Evolutionary conservation across 1,140 invertebrate species (phyloP).

Genomic region (Limonius californicus): DNA sequence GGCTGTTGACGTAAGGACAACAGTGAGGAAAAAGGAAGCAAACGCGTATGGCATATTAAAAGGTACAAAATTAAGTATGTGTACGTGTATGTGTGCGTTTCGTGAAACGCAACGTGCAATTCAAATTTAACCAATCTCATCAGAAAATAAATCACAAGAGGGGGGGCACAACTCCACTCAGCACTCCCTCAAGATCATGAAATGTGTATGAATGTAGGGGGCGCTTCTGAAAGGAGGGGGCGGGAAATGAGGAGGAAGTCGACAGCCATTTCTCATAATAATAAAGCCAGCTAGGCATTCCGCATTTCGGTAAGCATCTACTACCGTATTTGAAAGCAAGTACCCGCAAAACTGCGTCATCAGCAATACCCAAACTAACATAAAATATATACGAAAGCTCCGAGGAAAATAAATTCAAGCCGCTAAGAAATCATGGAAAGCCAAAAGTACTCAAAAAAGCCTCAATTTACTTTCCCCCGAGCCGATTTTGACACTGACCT

Average conservation of each 20-base stretch:
- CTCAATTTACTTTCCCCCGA: constrained; percentile 6
- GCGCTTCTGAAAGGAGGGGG: constrained; percentile 4
- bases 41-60: background rate
- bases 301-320: constrained; percentile 25
- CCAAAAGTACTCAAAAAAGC: background rate
- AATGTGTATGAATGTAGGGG: constrained; percentile 34
- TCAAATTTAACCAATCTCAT: constrained; percentile 10
- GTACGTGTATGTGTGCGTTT: background rate
- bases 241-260: constrained; percentile 29
- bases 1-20: constrained; percentile 28
- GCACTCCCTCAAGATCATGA: constrained; percentile 38
- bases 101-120: background rate
- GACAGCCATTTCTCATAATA: constrained; percentile 40
- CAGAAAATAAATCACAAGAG: constrained; percentile 48
- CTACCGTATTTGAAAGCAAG: background rate
- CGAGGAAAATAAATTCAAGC: constrained; percentile 10
- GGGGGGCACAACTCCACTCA: constrained; percentile 28
- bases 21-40: background rate
- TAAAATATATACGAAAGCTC: background rate
- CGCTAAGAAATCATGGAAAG: background rate
- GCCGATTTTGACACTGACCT: constrained; percentile 37
- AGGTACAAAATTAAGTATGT: background rate
- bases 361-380: constrained; percentile 6
- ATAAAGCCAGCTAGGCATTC: constrained; percentile 42
- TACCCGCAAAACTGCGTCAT: background rate